A percentile compares a stretch with the other conserved stretches of the same genome.
Conservation (phyloP, 2,888 invertebrate species). For the Andrena haemorrhoa region DNA sequence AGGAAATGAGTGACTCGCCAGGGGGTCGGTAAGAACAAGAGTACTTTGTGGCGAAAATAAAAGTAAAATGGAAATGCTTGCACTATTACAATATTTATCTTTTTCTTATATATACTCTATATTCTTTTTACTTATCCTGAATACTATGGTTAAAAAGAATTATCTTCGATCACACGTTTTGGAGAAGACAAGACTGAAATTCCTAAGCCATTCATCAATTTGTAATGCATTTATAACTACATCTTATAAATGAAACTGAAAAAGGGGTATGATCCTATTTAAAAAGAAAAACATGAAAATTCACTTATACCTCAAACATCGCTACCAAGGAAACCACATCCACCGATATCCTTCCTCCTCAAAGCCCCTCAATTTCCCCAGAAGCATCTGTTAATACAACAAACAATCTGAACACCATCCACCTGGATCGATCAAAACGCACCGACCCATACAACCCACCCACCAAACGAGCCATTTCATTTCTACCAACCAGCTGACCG, state of each 20-base stretch:
- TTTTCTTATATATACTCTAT: not conserved
- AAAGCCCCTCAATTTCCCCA: not conserved
- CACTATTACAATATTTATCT: not conserved
- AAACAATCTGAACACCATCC: not conserved
- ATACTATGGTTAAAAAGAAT: not conserved
- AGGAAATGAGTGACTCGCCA: constrained; percentile 12
- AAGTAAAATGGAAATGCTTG: not conserved
- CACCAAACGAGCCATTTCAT: not conserved
- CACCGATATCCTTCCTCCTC: no score
- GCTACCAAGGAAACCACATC: no score
- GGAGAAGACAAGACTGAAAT: no score
- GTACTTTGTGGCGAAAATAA: not conserved
- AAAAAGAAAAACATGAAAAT: no score
- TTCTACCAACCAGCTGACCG: not conserved
- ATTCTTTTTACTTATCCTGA: not conserved
- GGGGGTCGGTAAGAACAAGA: not conserved
- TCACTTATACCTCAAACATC: no score
- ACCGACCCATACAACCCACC: not conserved
- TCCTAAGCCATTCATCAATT: no score
- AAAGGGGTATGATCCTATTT: no score
- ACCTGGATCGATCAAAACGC: not conserved
- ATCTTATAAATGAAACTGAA: not conserved
- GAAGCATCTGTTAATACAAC: not conserved
- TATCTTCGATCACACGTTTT: no score
- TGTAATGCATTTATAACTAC: not conserved